phyloP scores from a whole-genome alignment of 2,888 invertebrate genomes.

The Graphium colonna region DNA sequence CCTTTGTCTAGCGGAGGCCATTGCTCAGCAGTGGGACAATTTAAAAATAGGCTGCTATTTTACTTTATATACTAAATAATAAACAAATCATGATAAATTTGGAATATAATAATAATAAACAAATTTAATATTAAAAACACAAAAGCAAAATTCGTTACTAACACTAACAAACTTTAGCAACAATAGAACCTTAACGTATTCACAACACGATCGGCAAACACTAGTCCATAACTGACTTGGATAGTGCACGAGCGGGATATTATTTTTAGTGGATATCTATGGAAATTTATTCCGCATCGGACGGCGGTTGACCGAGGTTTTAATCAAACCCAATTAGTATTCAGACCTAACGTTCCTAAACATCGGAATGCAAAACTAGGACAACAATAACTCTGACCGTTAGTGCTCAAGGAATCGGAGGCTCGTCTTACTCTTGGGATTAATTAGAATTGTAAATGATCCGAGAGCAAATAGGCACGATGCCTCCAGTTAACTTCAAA shows the following conservation, averaged over 20 bases:
- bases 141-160: not conserved
- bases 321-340: conserved; percentile 34
- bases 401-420: conserved; percentile 55
- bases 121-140: not conserved
- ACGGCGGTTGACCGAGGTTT: conserved; percentile 24
- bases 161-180: conserved; percentile 1
- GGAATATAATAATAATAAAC: no score
- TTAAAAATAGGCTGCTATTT: no score
- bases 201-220: conserved; percentile 18
- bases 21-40: no score
- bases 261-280: conserved; percentile 20
- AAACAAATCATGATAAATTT: no score
- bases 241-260: conserved; percentile 12
- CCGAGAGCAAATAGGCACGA: conserved; percentile 51
- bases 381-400: conserved; percentile 50
- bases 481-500: conserved; percentile 69
- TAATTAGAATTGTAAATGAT: conserved; percentile 76
- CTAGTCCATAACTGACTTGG: conserved; percentile 17
- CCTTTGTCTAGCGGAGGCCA: no score
- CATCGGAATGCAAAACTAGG: conserved; percentile 71
- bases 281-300: conserved; percentile 21
- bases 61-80: no score
- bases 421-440: conserved; percentile 64
- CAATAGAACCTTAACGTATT: conserved; percentile 13
- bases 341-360: conserved; percentile 29